Evolutionary conservation across 2,888 invertebrate species (phyloP).

Genomic region (Mallateleia sp.): DNA sequence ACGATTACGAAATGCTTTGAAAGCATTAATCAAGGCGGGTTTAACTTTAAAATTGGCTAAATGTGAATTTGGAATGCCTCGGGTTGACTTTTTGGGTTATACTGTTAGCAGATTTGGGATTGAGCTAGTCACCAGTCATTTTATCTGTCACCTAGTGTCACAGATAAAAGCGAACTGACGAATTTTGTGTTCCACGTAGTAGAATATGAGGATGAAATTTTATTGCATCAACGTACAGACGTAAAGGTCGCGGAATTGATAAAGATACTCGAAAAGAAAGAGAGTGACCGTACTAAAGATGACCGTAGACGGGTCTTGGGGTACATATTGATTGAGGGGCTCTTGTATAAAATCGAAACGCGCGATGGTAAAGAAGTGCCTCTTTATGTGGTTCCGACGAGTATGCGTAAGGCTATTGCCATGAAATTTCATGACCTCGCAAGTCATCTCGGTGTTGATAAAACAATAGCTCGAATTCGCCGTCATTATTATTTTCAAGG

Average conservation of each 20-base stretch:
- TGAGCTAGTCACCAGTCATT: too few relatives aligned
- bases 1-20: too few relatives aligned
- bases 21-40: too few relatives aligned
- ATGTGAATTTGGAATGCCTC: too few relatives aligned
- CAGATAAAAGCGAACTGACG: not conserved
- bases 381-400: conserved; percentile 4
- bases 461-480: too few relatives aligned
- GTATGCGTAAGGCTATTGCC: not conserved
- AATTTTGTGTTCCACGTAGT: not conserved
- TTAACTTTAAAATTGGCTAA: too few relatives aligned
- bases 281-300: not conserved
- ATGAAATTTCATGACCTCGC: conserved; percentile 7
- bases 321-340: conserved; percentile 2
- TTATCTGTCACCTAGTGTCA: too few relatives aligned
- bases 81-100: too few relatives aligned
- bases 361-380: not conserved
- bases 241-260: not conserved
- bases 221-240: conserved; percentile 28
- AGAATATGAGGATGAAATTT: conserved; percentile 12
- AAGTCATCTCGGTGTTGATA: not conserved
- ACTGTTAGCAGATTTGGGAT: too few relatives aligned
- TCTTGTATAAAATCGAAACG: not conserved
- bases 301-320: not conserved
- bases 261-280: conserved; percentile 84
- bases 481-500: not conserved